Evolutionary conservation across 2,888 invertebrate genomes (phyloP).

Genomic region (Mystacides longicornis): DNA sequence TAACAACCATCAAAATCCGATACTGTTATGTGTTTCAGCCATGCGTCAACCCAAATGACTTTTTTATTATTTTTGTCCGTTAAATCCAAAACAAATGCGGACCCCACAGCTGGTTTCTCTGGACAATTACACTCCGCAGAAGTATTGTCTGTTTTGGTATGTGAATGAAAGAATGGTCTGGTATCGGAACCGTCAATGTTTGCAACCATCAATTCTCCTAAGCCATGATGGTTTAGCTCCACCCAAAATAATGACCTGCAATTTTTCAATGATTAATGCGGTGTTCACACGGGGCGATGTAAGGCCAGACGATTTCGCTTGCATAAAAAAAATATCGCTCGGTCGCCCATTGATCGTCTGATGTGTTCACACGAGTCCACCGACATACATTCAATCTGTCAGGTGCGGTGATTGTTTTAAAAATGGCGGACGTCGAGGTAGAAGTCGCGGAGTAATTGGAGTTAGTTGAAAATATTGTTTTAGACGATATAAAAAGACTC

Average conservation of each 20-base stretch:
- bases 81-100: constrained; percentile 62
- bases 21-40: constrained; percentile 52
- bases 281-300: too few species aligned
- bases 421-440: too few species aligned
- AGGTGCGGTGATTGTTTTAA: too few species aligned
- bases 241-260: constrained; percentile 68
- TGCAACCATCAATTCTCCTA: constrained; percentile 57
- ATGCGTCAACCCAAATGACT: constrained; percentile 59
- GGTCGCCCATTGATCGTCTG: too few species aligned
- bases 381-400: too few species aligned
- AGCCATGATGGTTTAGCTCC: constrained; percentile 53
- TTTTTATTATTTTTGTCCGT: constrained; percentile 47
- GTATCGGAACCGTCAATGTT: constrained; percentile 50
- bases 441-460: too few species aligned
- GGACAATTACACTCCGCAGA: constrained; percentile 56
- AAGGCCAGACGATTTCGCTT: too few species aligned
- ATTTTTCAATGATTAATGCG: too few species aligned
- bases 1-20: constrained; percentile 61
- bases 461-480: too few species aligned
- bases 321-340: too few species aligned
- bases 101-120: constrained; percentile 52
- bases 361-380: too few species aligned
- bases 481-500: too few species aligned
- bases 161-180: constrained; percentile 49
- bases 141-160: constrained; percentile 24